phyloP scores from a whole-genome alignment of 2,888 invertebrate species.

The Theodoxus fluviatilis region DNA sequence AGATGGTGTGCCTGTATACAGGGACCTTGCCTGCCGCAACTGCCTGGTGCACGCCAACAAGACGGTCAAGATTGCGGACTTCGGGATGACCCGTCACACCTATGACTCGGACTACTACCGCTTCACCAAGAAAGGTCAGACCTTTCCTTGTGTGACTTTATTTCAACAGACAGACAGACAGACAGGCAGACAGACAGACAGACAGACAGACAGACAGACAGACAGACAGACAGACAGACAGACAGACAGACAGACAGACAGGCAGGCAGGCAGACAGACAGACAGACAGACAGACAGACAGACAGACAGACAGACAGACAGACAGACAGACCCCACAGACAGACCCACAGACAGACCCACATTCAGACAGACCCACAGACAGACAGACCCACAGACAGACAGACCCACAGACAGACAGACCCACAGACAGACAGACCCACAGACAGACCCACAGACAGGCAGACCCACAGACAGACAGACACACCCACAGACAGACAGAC shows the following conservation, averaged over 20 bases:
- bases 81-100: constrained; percentile 89
- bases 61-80: constrained; percentile 81
- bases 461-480: not conserved
- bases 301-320: not conserved
- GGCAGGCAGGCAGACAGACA: constrained; percentile 17
- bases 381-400: not conserved
- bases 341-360: not conserved
- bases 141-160: no score
- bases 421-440: not conserved
- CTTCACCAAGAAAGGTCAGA: constrained; percentile 77
- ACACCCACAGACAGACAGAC: not conserved
- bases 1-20: no score
- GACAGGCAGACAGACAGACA: constrained; percentile 13
- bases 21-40: constrained; percentile 83
- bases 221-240: not conserved
- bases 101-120: constrained; percentile 89
- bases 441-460: not conserved
- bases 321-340: not conserved
- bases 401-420: constrained; percentile 3
- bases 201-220: constrained; percentile 18
- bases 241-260: constrained; percentile 15
- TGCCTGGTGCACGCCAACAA: constrained; percentile 80
- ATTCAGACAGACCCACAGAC: constrained; percentile 18
- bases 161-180: constrained; percentile 13
- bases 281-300: not conserved